Percentiles rank a stretch among this genome's conserved stretches.
phyloP scores from a whole-genome alignment of 1,140 invertebrate genomes.

The Drosophila repleta region DNA sequence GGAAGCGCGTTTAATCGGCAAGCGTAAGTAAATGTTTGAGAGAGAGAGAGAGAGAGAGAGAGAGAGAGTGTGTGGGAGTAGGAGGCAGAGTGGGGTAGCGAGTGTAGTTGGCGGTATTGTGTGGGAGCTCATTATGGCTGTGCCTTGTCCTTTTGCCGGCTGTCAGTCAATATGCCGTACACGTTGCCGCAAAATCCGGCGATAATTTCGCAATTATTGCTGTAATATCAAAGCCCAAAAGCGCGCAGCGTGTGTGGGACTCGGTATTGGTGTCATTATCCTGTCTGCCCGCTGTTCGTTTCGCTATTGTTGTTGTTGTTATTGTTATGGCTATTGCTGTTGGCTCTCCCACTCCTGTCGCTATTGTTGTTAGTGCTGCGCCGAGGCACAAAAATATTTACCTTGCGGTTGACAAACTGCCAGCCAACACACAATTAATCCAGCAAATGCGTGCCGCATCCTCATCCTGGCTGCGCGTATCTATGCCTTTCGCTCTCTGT shows the following conservation, averaged over 20 bases:
- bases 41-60: background rate
- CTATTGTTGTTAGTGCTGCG: constrained; percentile 15
- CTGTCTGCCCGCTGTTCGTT: constrained; percentile 31
- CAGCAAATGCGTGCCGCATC: constrained; percentile 78
- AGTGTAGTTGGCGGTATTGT: too few species aligned
- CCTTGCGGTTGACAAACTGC: constrained; percentile 83
- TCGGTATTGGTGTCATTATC: constrained; percentile 63
- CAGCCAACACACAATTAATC: constrained; percentile 80
- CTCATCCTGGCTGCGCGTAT: constrained; percentile 44
- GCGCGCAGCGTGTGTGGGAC: constrained; percentile 3
- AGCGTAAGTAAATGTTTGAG: background rate
- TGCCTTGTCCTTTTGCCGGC: constrained; percentile 9
- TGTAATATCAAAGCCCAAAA: constrained; percentile 71
- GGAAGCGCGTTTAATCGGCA: constrained; percentile 3
- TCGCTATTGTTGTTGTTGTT: constrained; percentile 8
- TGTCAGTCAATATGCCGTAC: constrained; percentile 51
- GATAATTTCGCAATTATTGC: constrained; percentile 82
- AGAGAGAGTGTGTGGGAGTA: too few species aligned
- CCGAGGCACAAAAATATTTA: constrained; percentile 74
- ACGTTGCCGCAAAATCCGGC: constrained; percentile 73
- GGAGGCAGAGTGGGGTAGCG: too few species aligned
- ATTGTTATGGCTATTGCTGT: background rate
- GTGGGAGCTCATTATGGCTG: too few species aligned
- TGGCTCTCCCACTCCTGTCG: background rate
- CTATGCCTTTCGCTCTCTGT: background rate